These are phyloP conservation scores for Ataeniobius toweri DNA, from an alignment of 2,797 vertebrate genomes.

Conservation along the genomic window DNA sequence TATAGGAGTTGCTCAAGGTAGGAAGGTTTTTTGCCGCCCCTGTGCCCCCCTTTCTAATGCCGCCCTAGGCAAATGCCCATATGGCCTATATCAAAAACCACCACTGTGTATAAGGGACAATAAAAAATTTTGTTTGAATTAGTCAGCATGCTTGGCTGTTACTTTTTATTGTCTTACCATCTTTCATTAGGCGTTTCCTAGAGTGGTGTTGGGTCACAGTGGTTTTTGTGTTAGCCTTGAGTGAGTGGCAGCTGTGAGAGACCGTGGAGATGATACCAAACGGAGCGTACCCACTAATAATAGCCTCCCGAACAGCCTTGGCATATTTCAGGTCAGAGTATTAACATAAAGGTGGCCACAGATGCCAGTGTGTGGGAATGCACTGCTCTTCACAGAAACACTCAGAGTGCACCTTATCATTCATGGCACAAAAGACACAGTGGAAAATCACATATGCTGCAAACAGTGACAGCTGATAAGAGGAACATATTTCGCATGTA, in stretches of 20 bases:
- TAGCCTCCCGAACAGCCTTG: constrained; percentile 46
- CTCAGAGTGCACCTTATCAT: constrained; percentile 37
- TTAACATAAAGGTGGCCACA: constrained; percentile 68
- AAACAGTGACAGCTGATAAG: background rate
- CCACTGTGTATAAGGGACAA: background rate
- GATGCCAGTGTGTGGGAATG: constrained; percentile 60
- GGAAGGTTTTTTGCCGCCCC: background rate
- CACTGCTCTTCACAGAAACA: constrained; percentile 41
- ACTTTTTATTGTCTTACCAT: constrained; percentile 22
- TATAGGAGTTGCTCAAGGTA: background rate
- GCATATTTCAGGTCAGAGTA: constrained; percentile 66
- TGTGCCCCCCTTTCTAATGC: background rate
- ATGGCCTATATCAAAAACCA: background rate
- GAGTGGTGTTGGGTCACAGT: constrained; percentile 44
- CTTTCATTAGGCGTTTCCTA: constrained; percentile 64
- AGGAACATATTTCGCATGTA: background rate
- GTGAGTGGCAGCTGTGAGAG: constrained; percentile 52
- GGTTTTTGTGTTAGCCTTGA: constrained; percentile 61
- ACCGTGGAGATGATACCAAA: constrained; percentile 62
- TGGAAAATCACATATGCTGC: background rate
- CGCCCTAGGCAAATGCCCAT: background rate
- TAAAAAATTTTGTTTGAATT: constrained; percentile 7
- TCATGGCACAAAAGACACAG: background rate
- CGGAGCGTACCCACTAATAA: constrained; percentile 74
- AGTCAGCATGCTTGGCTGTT: background rate